Conservation (phyloP, 2,888 invertebrate genomes). For the Cephus runcator region DNA sequence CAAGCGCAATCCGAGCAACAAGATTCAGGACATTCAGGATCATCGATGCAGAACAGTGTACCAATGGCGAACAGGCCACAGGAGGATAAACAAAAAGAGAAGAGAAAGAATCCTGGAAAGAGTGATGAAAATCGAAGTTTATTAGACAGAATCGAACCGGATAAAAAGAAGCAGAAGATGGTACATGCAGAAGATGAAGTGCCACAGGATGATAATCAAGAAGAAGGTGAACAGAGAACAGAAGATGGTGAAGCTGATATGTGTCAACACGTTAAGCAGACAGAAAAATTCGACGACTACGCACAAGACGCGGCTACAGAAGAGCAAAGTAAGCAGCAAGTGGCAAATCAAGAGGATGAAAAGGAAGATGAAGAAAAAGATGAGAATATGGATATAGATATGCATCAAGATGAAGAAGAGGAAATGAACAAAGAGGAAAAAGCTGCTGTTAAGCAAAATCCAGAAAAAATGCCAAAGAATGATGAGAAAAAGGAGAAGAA, state of each 20-base stretch:
- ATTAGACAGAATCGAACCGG: conserved; percentile 73
- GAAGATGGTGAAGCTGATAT: conserved; percentile 68
- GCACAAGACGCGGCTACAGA: conserved; percentile 82
- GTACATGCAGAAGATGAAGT: conserved; percentile 69
- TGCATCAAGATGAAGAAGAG: conserved; percentile 67
- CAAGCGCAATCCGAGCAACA: conserved; percentile 80
- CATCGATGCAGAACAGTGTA: conserved; percentile 55
- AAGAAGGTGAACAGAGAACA: conserved; percentile 59
- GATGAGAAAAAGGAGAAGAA: conserved; percentile 56
- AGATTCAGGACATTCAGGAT: conserved; percentile 76
- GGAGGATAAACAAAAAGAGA: conserved; percentile 65
- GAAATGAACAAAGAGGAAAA: conserved; percentile 69
- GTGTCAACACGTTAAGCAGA: conserved; percentile 87
- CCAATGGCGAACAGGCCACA: conserved; percentile 60
- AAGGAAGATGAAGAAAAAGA: conserved; percentile 70
- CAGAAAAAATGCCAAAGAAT: conserved; percentile 40
- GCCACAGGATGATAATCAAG: conserved; percentile 65
- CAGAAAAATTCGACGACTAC: conserved; percentile 79
- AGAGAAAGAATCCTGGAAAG: conserved; percentile 79
- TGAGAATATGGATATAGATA: conserved; percentile 38
- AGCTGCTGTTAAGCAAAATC: conserved; percentile 61
- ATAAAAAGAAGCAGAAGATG: conserved; percentile 72
- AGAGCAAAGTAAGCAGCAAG: conserved; percentile 81
- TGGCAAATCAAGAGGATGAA: conserved; percentile 74
- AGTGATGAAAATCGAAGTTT: conserved; percentile 80